Evolutionary conservation across 2,797 vertebrate species (phyloP), one percentile per base, ranked within the genome.

Genomic region (Paedocypris micromegethes): DNA sequence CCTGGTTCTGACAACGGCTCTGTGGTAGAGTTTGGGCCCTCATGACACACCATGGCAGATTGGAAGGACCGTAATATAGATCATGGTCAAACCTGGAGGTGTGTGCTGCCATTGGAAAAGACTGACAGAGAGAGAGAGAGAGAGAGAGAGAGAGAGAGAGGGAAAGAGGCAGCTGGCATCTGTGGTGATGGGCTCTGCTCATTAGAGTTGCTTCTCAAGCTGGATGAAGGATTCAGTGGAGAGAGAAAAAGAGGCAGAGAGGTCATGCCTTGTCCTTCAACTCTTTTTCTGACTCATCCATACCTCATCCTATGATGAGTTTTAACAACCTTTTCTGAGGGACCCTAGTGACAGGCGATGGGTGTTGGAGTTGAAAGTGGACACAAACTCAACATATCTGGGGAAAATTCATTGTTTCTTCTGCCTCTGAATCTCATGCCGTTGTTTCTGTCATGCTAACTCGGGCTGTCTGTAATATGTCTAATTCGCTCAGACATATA

Each of bases 201-300:
- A 86, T 86, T 87, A 86, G 71, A 86, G 83, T 72, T 77, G 78
- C 77, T 80, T 81, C 81, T 78, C 75, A 75, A 82, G 78, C 77
- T 75, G 81, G 68, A 79, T 75, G 71, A 72, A 80, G 73, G 67
- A 76, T 79, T 70, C 66, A 70, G 57, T 71, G 77, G 67, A 45
- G 58, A 57, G 47, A 58, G 51, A 53, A 46, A 43, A 40, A 68
- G 55, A 68, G 54, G 56, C 63, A 77, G 58, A 78, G 39, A 40
- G 77, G 51, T 75, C 76, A 71, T 78, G 81, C 81, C 83, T 77
- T 68, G 52, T 46, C 74, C 66, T 74, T 79, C 71, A 58, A 60
- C 76, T 48, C 23, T 47, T 60, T 38, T 60, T 38, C 4, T 6
- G 9, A 41, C 43, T 68, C 46, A 55, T 9, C 52, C 59, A 56